phyloP scores from a whole-genome alignment of 2,797 vertebrate species.

The Philypnodon macrostomus region DNA sequence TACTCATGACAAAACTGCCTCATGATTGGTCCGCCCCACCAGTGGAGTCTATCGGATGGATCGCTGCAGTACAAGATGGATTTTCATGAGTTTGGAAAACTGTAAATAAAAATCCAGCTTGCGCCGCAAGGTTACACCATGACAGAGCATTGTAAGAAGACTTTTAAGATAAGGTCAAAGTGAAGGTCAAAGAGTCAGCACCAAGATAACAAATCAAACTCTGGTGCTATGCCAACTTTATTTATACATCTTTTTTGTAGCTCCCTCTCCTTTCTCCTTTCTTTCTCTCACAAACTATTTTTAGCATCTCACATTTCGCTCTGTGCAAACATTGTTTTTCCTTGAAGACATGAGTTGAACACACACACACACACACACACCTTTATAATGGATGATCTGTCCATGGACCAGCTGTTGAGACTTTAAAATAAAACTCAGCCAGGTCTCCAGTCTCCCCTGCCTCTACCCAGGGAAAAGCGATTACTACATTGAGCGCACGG shows the following conservation, averaged over 20 bases:
- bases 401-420: conserved; percentile 51
- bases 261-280: conserved; percentile 14
- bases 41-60: too few relatives aligned
- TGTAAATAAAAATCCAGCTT: too few relatives aligned
- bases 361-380: conserved; percentile 24
- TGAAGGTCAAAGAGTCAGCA: too few relatives aligned
- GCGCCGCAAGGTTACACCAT: too few relatives aligned
- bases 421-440: conserved; percentile 53
- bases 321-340: conserved; percentile 20
- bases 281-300: conserved; percentile 5
- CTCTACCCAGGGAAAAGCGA: conserved; percentile 59
- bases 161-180: too few relatives aligned
- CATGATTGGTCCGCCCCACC: too few relatives aligned
- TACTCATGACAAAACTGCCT: too few relatives aligned
- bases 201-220: too few relatives aligned
- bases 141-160: too few relatives aligned
- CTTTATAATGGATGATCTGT: conserved; percentile 30
- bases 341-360: conserved; percentile 6
- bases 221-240: conserved; percentile 17
- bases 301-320: conserved; percentile 9
- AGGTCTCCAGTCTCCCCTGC: conserved; percentile 47
- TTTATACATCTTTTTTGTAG: conserved; percentile 26
- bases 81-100: too few relatives aligned
- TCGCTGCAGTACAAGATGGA: too few relatives aligned
- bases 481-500: conserved; percentile 61